A percentile compares a stretch with the other conserved stretches of the same genome.
Conservation (phyloP, 2,888 invertebrate species). For the Steromphala cineraria region DNA sequence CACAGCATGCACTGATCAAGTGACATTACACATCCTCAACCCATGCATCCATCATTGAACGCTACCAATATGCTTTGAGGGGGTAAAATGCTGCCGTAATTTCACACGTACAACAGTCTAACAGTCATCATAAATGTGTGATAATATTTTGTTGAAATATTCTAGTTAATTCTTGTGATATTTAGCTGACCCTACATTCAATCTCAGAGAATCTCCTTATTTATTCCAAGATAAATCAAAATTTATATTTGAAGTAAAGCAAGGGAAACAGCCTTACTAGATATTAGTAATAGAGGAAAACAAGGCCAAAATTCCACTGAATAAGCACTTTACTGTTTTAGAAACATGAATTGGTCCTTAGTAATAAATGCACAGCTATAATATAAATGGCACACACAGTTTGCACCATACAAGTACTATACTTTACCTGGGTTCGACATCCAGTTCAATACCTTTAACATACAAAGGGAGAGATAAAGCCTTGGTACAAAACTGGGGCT, state of each 20-base stretch:
- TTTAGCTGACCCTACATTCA: no score
- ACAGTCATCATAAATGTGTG: no score
- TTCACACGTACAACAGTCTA: background rate
- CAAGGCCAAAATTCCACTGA: background rate
- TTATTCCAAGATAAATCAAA: no score
- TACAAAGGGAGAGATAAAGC: constrained; percentile 1
- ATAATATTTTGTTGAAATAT: no score
- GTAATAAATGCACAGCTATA: constrained; percentile 18
- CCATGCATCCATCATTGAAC: constrained; percentile 11
- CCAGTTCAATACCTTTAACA: constrained; percentile 16
- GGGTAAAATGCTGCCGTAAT: background rate
- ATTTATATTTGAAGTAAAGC: no score
- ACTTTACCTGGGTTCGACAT: background rate
- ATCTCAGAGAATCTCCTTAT: no score
- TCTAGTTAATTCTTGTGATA: no score
- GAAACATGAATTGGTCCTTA: background rate
- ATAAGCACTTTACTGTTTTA: background rate
- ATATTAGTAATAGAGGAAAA: background rate
- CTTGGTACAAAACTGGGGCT: background rate
- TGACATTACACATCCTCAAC: background rate
- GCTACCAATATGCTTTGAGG: background rate
- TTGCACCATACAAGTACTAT: constrained; percentile 15
- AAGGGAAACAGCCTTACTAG: no score
- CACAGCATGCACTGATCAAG: constrained; percentile 2
- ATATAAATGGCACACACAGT: constrained; percentile 20